Evolutionary conservation across 2,888 invertebrate genomes (phyloP).

Genomic region (Ganaspis brasiliensis): DNA sequence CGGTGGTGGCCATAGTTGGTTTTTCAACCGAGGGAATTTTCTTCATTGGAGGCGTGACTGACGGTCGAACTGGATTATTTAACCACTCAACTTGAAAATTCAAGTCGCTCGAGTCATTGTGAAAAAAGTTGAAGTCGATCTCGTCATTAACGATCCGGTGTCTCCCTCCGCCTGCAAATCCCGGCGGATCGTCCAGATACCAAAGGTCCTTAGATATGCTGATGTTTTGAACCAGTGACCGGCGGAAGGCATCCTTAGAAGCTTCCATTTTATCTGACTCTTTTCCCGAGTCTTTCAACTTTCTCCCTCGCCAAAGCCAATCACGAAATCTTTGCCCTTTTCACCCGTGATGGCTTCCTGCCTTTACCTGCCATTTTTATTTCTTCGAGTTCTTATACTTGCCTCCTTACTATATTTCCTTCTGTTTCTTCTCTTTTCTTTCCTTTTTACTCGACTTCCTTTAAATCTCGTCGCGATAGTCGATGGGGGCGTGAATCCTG

Average conservation of each 20-base stretch:
- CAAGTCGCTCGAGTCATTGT: conserved; percentile 49
- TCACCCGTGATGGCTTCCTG: conserved; percentile 60
- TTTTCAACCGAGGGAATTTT: conserved; percentile 48
- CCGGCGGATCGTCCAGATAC: conserved; percentile 51
- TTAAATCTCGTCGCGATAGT: conserved; percentile 28
- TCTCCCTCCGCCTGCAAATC: conserved; percentile 47
- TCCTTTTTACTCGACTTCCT: conserved; percentile 20
- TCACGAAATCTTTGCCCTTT: conserved; percentile 70
- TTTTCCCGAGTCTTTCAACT: conserved; percentile 48
- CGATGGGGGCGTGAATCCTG: conserved; percentile 25
- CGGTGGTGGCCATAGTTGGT: conserved; percentile 59
- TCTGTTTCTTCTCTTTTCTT: neutral
- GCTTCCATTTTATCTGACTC: conserved; percentile 58
- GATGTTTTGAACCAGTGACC: conserved; percentile 57
- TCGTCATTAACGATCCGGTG: conserved; percentile 50
- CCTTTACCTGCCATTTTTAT: conserved; percentile 45
- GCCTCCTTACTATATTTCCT: conserved; percentile 5
- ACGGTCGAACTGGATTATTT: conserved; percentile 59
- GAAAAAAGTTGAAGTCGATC: conserved; percentile 37
- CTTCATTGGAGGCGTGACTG: conserved; percentile 46
- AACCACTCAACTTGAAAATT: conserved; percentile 69
- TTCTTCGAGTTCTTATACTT: neutral
- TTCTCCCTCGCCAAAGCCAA: conserved; percentile 42
- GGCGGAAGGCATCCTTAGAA: conserved; percentile 56
- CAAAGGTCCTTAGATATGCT: conserved; percentile 52